Evolutionary conservation across 35 echinoderm and acorn worm genomes (phyloP).

Genomic region (Lytechinus variegatus): DNA sequence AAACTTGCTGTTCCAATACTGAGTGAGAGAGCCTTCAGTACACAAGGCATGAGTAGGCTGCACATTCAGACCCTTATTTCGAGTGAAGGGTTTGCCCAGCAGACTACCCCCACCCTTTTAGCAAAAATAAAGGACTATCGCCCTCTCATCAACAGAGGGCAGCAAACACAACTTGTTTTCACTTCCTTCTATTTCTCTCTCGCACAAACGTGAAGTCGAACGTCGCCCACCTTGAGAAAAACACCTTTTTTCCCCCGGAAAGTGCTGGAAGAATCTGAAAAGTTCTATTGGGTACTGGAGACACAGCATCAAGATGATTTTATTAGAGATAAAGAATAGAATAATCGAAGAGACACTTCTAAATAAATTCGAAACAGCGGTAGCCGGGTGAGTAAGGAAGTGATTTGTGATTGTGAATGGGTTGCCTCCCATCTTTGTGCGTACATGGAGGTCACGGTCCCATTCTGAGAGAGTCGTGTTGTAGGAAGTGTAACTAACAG

Average conservation of each 20-base stretch:
- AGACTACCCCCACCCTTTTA: too few relatives aligned
- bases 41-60: too few relatives aligned
- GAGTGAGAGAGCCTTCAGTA: too few relatives aligned
- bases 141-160: neutral
- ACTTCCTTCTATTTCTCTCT: slow-evolving; percentile 27
- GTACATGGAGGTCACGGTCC: neutral
- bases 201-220: neutral
- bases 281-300: neutral
- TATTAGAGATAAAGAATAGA: slow-evolving; percentile 90
- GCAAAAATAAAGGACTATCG: neutral
- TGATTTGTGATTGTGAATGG: neutral
- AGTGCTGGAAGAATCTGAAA: neutral
- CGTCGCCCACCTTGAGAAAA: neutral
- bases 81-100: too few relatives aligned
- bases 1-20: too few relatives aligned
- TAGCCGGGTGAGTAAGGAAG: slow-evolving; percentile 68
- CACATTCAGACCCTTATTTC: too few relatives aligned
- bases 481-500: too few relatives aligned
- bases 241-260: neutral
- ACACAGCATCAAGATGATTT: slow-evolving; percentile 74
- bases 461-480: too few relatives aligned
- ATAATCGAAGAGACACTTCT: slow-evolving; percentile 81
- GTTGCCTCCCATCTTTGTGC: neutral
- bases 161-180: slow-evolving; percentile 23
- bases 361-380: slow-evolving; percentile 72